Conservation (phyloP, 2,113 vertebrate species). For the Carassius gibelio region DNA sequence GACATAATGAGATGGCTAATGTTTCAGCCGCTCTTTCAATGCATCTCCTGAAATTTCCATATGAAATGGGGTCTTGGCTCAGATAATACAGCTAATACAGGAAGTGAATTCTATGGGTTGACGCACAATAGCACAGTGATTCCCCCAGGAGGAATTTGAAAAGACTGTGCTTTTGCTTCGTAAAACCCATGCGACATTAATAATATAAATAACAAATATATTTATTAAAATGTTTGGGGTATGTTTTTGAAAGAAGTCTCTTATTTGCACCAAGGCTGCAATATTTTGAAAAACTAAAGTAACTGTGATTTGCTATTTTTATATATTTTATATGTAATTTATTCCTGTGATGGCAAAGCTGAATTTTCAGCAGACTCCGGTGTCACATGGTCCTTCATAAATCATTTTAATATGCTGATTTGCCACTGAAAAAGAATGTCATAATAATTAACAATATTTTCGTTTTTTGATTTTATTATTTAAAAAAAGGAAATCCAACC, state of each 20-base stretch:
- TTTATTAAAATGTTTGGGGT: neutral
- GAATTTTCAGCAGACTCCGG: neutral
- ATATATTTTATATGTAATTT: neutral
- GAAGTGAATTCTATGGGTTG: slow-evolving; percentile 12
- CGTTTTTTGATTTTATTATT: too few relatives aligned
- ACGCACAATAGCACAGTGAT: neutral
- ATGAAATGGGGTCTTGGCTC: slow-evolving; percentile 34
- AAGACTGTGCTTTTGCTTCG: neutral
- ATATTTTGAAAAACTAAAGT: neutral
- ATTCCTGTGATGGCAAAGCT: neutral
- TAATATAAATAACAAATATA: neutral
- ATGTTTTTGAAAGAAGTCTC: neutral
- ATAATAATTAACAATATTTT: neutral
- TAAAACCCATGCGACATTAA: neutral
- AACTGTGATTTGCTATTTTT: neutral
- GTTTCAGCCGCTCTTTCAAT: slow-evolving; percentile 46
- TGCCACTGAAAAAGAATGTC: neutral
- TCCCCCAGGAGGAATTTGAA: neutral
- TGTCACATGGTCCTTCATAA: neutral
- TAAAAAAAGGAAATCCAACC: too few relatives aligned
- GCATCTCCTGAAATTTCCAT: slow-evolving; percentile 44
- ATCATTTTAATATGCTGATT: neutral
- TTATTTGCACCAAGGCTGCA: neutral
- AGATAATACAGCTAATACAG: slow-evolving; percentile 36
- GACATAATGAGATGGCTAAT: slow-evolving; percentile 69